Evolutionary conservation across 1,140 invertebrate genomes (phyloP).

Genomic region (Plutomurus gul): DNA sequence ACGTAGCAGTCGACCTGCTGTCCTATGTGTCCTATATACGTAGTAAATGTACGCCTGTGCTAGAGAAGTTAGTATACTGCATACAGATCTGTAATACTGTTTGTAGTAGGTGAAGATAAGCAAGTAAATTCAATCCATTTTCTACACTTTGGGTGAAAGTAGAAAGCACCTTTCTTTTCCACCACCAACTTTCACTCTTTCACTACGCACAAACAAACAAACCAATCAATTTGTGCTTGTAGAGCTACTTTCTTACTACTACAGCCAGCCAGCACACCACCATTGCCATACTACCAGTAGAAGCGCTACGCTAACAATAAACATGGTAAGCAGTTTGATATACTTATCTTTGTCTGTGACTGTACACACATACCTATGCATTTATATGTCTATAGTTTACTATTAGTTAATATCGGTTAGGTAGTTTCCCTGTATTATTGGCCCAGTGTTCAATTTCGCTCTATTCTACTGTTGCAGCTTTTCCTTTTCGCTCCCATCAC

Average conservation of each 20-base stretch:
- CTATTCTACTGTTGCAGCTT: neutral
- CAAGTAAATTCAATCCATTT: slow-evolving; percentile 14
- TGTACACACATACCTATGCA: too few species aligned
- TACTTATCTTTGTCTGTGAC: too few species aligned
- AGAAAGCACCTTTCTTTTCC: neutral
- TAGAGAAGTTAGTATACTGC: too few species aligned
- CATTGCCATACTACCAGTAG: neutral
- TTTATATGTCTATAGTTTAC: too few species aligned
- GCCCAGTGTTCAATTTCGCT: too few species aligned
- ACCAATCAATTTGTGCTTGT: slow-evolving; percentile 5
- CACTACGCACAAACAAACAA: slow-evolving; percentile 20
- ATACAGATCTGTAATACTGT: too few species aligned
- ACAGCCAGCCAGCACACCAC: neutral
- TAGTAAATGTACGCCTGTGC: too few species aligned
- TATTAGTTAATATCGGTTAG: too few species aligned
- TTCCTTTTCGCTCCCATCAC: neutral
- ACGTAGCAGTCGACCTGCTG: too few species aligned
- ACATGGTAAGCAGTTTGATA: neutral
- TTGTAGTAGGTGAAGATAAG: neutral
- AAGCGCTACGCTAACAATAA: too few species aligned
- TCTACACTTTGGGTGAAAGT: slow-evolving; percentile 12
- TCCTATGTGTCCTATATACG: too few species aligned
- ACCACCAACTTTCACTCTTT: slow-evolving; percentile 12
- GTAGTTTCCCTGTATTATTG: too few species aligned
- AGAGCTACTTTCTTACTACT: neutral